Percentiles rank a stretch among this genome's conserved stretches.
These are phyloP conservation scores for Zophobas atratus DNA, from an alignment of 1,140 invertebrate species.

Conservation along the genomic window DNA sequence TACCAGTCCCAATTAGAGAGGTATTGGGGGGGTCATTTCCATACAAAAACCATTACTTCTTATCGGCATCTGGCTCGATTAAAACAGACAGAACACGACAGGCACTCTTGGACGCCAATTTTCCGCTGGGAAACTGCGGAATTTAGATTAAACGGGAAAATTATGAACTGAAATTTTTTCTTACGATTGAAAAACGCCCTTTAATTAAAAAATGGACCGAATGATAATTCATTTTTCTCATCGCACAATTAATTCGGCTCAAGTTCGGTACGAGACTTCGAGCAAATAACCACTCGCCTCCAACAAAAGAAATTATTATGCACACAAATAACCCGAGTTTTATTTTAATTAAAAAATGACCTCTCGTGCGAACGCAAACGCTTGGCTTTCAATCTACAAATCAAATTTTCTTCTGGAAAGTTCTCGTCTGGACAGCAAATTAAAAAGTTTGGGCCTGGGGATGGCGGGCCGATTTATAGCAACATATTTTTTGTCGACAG, in stretches of 20 bases:
- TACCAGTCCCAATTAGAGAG: conserved; percentile 56
- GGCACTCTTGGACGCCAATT: conserved; percentile 39
- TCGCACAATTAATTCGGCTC: conserved; percentile 18
- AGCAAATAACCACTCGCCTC: conserved; percentile 2
- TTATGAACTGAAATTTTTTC: conserved; percentile 40
- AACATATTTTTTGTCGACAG: conserved; percentile 28
- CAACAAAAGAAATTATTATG: conserved; percentile 14
- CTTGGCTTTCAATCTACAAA: not conserved
- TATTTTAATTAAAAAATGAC: conserved; percentile 22
- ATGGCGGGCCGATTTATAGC: conserved; percentile 28
- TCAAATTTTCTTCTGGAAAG: not conserved
- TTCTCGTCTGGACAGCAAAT: not conserved
- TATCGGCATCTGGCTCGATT: conserved; percentile 53
- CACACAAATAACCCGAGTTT: conserved; percentile 1
- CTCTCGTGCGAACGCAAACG: not conserved
- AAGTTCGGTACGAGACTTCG: not conserved
- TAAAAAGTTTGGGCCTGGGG: conserved; percentile 21
- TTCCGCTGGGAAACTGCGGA: conserved; percentile 41
- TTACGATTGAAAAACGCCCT: conserved; percentile 35
- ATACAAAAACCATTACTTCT: conserved; percentile 60
- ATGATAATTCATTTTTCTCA: conserved; percentile 33
- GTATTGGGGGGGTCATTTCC: conserved; percentile 54
- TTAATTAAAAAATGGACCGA: conserved; percentile 41
- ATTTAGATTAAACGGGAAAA: conserved; percentile 49
- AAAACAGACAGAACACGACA: conserved; percentile 49